Evolutionary conservation across 2,888 invertebrate species (phyloP).

Genomic region (Ectemnius lituratus): DNA sequence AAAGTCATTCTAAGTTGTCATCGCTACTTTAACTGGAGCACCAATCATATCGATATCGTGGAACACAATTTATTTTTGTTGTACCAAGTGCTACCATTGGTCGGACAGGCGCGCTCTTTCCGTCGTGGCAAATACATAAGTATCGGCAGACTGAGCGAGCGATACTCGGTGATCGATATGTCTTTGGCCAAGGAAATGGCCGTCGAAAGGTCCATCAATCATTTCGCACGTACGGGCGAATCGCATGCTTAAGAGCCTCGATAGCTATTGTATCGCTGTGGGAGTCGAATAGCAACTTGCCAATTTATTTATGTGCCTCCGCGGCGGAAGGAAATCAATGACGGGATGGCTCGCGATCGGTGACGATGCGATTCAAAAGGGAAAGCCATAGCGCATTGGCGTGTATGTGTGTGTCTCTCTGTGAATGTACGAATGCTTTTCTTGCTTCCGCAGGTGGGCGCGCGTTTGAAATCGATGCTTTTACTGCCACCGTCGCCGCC

Average conservation of each 20-base stretch:
- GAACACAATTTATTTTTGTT: background rate
- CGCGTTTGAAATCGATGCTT: no score
- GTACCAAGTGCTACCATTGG: background rate
- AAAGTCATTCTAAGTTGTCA: no score
- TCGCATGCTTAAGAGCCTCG: slow-evolving; percentile 1
- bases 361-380: slow-evolving; percentile 28
- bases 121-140: slow-evolving; percentile 57
- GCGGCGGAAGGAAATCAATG: slow-evolving; percentile 56
- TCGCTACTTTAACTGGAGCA: no score
- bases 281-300: slow-evolving; percentile 16
- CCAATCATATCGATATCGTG: no score
- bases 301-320: slow-evolving; percentile 58
- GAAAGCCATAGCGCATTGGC: slow-evolving; percentile 25
- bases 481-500: no score
- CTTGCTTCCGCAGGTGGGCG: no score
- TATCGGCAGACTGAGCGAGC: slow-evolving; percentile 36
- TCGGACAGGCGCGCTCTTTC: slow-evolving; percentile 17
- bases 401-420: slow-evolving; percentile 3
- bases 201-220: slow-evolving; percentile 66
- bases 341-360: slow-evolving; percentile 45
- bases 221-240: slow-evolving; percentile 48
- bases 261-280: slow-evolving; percentile 14
- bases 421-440: no score
- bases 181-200: slow-evolving; percentile 53
- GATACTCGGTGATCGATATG: slow-evolving; percentile 48